Base-by-base conservation (phyloP, 1,140 invertebrate genomes). In the Leptinotarsa defecta region DNA sequence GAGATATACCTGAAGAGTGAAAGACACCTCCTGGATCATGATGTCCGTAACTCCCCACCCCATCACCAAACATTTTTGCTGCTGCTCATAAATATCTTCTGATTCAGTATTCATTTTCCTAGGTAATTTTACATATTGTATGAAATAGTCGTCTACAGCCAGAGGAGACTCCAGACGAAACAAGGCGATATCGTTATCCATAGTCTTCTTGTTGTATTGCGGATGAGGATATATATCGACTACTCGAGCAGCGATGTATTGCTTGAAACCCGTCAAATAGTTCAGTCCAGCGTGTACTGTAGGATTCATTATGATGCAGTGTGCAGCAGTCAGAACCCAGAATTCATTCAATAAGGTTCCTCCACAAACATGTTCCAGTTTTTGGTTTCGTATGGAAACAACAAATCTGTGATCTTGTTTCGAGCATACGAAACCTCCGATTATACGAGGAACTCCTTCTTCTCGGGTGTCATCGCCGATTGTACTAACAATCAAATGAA, bases 341-440 rank as follows among this genome's bases (percentile, higher is more conserved):
- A 77, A 77, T 1, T 81, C 63, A 19, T 87, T 87, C 22, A 92
- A 87, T 19, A 92, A 86, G 2, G 90, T 85, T 4, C 89, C 91
- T 3, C 91, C 91, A 77, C 91, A 92, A 48, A 87, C 84, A 77
- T 91, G 90, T 3, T 22, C 13, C 27, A 24, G 20, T 24, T 65
- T 22, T 27, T 65, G 20, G 8, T 65, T 65, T 13, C 64, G 15
- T 6, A 65, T 22, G 11, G 27, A 24, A 15, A 34, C 64, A 3
- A 65, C 64, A 20, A 34, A 22, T 34, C 20, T n/a, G 20, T 65
- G 20, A 34, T 65, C 20, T 22, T 34, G 20, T 13, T 22, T 13
- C 13, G 64, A 19, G 64, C 64, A 65, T 22, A 65, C 27, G n/a
- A 15, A 15, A 15, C 64, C 64, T 24, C 64, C 64, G 3, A 65